These are phyloP conservation scores for Mastacembelus armatus DNA, from an alignment of 2,797 vertebrate species.

Conservation along the genomic window DNA sequence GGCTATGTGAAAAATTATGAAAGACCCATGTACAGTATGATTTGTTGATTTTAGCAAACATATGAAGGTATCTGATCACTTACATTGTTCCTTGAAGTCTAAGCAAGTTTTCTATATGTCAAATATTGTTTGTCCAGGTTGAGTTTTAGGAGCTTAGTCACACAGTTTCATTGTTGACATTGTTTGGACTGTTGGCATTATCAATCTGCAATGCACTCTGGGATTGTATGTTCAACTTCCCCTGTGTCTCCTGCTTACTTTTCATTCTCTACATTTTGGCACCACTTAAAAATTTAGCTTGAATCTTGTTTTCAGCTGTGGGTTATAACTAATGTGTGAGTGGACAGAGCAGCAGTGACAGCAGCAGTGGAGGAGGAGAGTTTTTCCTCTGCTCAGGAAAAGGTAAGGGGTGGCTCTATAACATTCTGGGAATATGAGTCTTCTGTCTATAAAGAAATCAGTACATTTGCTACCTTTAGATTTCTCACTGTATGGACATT, in stretches of 20 bases:
- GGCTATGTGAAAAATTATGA: conserved; percentile 38
- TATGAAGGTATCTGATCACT: conserved; percentile 39
- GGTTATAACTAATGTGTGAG: conserved; percentile 35
- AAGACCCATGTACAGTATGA: conserved; percentile 24
- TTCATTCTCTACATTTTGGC: not conserved
- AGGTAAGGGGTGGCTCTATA: conserved; percentile 28
- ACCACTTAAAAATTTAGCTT: conserved; percentile 9
- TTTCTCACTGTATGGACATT: not conserved
- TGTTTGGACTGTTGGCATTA: not conserved
- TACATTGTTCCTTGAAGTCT: conserved; percentile 37
- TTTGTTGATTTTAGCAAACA: conserved; percentile 44
- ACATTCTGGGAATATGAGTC: conserved; percentile 38
- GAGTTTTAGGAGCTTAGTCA: not conserved
- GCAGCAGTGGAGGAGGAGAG: conserved; percentile 46
- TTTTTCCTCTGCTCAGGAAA: conserved; percentile 19
- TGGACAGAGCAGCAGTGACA: conserved; percentile 17
- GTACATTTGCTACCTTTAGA: conserved; percentile 6
- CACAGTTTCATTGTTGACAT: not conserved
- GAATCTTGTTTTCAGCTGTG: conserved; percentile 13
- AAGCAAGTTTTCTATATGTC: conserved; percentile 12
- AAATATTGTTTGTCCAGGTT: not conserved
- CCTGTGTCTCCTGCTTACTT: not conserved
- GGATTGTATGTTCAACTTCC: not conserved
- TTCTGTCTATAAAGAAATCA: not conserved
- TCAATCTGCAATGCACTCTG: not conserved